These are phyloP conservation scores for Bujurquina vittata DNA, from an alignment of 2,113 vertebrate genomes.

Conservation along the genomic window DNA sequence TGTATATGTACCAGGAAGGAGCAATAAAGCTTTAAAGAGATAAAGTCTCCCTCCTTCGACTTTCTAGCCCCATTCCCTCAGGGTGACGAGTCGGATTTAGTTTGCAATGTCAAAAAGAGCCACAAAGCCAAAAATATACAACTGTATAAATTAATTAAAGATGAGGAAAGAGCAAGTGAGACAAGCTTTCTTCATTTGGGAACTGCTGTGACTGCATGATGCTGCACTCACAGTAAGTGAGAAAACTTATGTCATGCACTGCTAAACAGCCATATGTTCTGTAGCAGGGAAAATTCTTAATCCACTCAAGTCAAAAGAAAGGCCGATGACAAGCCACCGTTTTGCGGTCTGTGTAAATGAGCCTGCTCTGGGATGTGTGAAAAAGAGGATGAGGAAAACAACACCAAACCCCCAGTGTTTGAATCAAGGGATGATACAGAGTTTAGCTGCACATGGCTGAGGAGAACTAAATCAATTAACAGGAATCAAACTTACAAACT, in stretches of 20 bases:
- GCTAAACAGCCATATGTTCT: not conserved
- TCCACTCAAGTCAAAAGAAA: not conserved
- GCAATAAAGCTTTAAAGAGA: not conserved
- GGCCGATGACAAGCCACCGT: no score
- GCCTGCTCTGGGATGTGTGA: not conserved
- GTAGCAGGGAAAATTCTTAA: not conserved
- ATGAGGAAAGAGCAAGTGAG: not conserved
- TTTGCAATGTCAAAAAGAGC: not conserved
- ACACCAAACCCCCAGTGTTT: not conserved
- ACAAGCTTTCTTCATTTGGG: not conserved
- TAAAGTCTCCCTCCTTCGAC: not conserved
- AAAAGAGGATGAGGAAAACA: not conserved
- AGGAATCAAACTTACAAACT: conserved; percentile 85
- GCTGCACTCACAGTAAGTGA: not conserved
- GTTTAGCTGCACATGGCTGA: not conserved
- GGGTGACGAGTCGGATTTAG: not conserved
- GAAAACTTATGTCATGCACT: not conserved
- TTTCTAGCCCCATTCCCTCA: not conserved
- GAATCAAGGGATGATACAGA: not conserved
- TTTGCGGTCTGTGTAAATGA: not conserved
- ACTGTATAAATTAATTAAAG: conserved; percentile 3
- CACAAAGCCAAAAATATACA: not conserved
- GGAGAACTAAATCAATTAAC: not conserved
- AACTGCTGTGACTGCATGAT: conserved; percentile 8
- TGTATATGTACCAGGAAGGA: not conserved